These are phyloP conservation scores for Cybosia mesomella DNA, from an alignment of 2,888 invertebrate genomes.

Conservation along the genomic window DNA sequence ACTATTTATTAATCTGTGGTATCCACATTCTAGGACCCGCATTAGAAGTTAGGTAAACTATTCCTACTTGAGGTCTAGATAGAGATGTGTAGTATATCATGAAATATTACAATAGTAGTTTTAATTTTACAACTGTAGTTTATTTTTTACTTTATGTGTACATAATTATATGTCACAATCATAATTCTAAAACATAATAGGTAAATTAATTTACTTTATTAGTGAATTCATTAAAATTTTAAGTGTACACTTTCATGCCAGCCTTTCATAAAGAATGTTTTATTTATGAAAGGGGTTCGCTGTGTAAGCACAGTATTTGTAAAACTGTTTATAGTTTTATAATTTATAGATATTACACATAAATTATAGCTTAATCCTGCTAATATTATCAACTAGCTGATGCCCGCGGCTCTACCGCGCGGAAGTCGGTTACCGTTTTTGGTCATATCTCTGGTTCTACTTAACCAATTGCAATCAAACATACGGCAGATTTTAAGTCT, in stretches of 20 bases:
- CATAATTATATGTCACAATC: neutral
- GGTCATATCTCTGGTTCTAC: too few species aligned
- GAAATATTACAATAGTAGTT: neutral
- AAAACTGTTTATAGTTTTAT: neutral
- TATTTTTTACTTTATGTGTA: neutral
- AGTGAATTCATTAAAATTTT: neutral
- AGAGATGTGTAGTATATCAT: neutral
- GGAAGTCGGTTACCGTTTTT: too few species aligned
- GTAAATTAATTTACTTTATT: neutral
- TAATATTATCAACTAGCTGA: too few species aligned
- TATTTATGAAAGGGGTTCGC: neutral
- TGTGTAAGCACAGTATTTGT: neutral
- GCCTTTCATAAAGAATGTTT: neutral
- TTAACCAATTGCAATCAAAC: too few species aligned
- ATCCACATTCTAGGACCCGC: neutral
- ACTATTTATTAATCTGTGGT: too few species aligned
- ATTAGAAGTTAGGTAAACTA: neutral
- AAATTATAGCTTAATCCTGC: neutral
- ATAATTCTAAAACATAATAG: neutral
- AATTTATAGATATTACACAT: neutral
- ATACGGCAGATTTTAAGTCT: too few species aligned
- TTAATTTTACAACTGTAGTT: neutral
- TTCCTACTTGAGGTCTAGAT: neutral
- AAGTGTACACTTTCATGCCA: neutral
- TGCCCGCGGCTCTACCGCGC: too few species aligned